Evolutionary conservation across 2,888 invertebrate species (phyloP).

Genomic region (Drosophila pseudotalamancana): DNA sequence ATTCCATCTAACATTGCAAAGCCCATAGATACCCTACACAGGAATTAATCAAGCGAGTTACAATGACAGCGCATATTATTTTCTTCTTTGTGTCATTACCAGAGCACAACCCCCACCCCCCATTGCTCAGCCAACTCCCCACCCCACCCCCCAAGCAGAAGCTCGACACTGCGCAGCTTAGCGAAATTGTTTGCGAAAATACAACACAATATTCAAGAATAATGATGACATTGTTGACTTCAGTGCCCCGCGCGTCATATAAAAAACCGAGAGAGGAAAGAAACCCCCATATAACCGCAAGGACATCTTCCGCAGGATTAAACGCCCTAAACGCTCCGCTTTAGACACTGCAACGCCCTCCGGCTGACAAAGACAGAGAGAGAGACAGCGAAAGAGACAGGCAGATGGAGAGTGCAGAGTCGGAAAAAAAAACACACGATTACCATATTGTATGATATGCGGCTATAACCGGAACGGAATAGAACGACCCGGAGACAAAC

Average conservation of each 20-base stretch:
- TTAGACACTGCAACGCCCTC: conserved; percentile 76
- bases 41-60: conserved; percentile 80
- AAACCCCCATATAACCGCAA: conserved; percentile 66
- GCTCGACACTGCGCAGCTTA: conserved; percentile 60
- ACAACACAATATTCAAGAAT: conserved; percentile 82
- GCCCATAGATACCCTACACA: conserved; percentile 48
- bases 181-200: conserved; percentile 81
- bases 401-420: conserved; percentile 15
- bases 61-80: conserved; percentile 81
- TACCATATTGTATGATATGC: conserved; percentile 72
- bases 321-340: conserved; percentile 78
- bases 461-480: conserved; percentile 56
- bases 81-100: conserved; percentile 69
- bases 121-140: not conserved
- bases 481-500: conserved; percentile 34
- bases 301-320: conserved; percentile 80
- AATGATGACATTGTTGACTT: conserved; percentile 82
- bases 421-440: conserved; percentile 51
- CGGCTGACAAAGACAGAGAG: conserved; percentile 23
- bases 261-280: conserved; percentile 38
- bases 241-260: conserved; percentile 63
- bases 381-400: not conserved
- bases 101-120: conserved; percentile 21
- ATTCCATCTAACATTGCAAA: not conserved
- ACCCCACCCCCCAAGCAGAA: conserved; percentile 6